Conservation (phyloP, 2,888 invertebrate genomes). For the Tenthredo amoena region DNA sequence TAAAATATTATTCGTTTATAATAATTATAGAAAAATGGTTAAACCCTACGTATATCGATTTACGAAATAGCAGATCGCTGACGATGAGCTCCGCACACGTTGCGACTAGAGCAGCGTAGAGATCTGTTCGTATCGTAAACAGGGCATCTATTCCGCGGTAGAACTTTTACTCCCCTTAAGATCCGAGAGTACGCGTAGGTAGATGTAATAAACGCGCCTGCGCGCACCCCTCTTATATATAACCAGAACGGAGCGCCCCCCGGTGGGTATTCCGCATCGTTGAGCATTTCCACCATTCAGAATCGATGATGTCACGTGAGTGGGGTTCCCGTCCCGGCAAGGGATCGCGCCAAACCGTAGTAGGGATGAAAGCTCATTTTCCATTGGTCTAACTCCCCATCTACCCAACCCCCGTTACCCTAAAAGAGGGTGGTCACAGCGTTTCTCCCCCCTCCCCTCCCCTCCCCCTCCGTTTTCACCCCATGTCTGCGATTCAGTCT, state of each 20-base stretch:
- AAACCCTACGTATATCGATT: not conserved
- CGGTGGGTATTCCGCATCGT: constrained; percentile 76
- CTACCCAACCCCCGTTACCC: constrained; percentile 59
- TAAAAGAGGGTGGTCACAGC: constrained; percentile 62
- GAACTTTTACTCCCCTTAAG: not conserved
- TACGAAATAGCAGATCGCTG: not conserved
- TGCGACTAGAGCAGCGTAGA: not conserved
- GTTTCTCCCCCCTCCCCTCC: constrained; percentile 40
- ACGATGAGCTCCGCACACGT: not conserved
- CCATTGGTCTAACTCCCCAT: constrained; percentile 64
- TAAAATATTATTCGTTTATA: not conserved
- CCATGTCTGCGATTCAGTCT: constrained; percentile 54
- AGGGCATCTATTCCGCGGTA: constrained; percentile 4
- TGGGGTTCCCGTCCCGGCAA: constrained; percentile 23
- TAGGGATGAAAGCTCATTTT: constrained; percentile 53
- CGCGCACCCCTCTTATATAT: constrained; percentile 45
- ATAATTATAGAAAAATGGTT: not conserved
- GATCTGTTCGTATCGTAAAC: not conserved
- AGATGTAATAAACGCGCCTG: constrained; percentile 41
- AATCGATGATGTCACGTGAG: constrained; percentile 76
- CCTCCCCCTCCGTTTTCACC: constrained; percentile 53
- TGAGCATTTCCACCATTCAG: constrained; percentile 77
- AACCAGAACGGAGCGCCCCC: constrained; percentile 72
- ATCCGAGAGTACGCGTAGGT: not conserved
- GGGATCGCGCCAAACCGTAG: constrained; percentile 2